Evolutionary conservation across 2,797 vertebrate species (phyloP), one percentile per base, ranked within the genome.

Genomic region (Jordanella pulchra): DNA sequence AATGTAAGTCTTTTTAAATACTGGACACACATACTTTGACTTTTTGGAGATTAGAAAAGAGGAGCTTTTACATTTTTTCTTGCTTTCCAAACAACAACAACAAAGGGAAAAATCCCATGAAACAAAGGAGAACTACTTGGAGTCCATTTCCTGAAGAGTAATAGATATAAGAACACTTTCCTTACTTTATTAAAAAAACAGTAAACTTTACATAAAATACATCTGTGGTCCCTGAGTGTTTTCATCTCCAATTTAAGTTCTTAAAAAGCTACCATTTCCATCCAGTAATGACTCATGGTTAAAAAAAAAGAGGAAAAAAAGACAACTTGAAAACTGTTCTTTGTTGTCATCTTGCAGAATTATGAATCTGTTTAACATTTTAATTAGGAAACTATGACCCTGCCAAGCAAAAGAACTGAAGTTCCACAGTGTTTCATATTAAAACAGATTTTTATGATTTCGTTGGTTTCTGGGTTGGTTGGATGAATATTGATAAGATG

Each of bases 401-500:
- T n/a, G 47, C 65, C n/a, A 42, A 51, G 47, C 30, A 32, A 14
- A 67, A 35, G 18, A 35, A n/a, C 35, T 64, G 60, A 44, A 39
- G 47, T 51, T 67, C 7, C 28, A 35, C 47, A 35, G 21, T 18
- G 11, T 42, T 50, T 35, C 1, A 27, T 65, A 65, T 32, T 25
- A 23, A 63, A 63, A 44, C n/a, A 7, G 1, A 56, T 21, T 65
- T 56, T 56, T 9, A n/a, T 35, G 30, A 27, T 60, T 60, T 35
- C 9, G n/a, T 51, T 23, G 50, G 42, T 56, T 17, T 48, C 47
- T 18, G 47, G 47, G 32, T n/a, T 61, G 32, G 4, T 27, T 11
- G 15, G 25, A 3, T 65, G 39, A 69, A 73, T 67, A 67, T 18
- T 67, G 69, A 82, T 61, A 71, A 63, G 69, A 9, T 55, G 84